Evolutionary conservation across 2,888 invertebrate genomes (phyloP).

Genomic region (Rosalia funebris): DNA sequence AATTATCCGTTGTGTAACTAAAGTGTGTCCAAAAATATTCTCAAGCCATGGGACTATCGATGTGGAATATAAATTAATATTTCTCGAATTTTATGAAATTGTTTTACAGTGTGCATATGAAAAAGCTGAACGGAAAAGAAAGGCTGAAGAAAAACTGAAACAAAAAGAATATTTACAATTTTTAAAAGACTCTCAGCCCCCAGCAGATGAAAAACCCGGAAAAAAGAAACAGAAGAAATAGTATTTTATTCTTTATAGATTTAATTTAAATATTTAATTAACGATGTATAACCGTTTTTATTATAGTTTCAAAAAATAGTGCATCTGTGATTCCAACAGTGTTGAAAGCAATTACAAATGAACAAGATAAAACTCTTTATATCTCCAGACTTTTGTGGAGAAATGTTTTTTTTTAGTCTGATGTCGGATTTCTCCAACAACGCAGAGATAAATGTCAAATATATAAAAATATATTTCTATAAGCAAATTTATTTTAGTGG

Average conservation of each 20-base stretch:
- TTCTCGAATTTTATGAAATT: slow-evolving; percentile 72
- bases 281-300: no score
- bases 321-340: no score
- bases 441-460: no score
- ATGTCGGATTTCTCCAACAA: no score
- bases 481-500: no score
- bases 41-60: slow-evolving; percentile 61
- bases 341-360: no score
- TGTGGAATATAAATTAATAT: slow-evolving; percentile 67
- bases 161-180: background rate
- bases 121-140: slow-evolving; percentile 38
- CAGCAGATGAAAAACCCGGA: background rate
- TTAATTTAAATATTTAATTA: no score
- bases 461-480: no score
- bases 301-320: no score
- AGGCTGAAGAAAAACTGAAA: background rate
- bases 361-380: no score
- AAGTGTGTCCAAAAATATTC: slow-evolving; percentile 66
- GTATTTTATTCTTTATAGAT: background rate
- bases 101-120: slow-evolving; percentile 62
- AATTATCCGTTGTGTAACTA: slow-evolving; percentile 54
- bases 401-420: no score
- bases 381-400: no score
- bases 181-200: background rate
- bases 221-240: slow-evolving; percentile 5